Conservation (phyloP, 2,888 invertebrate genomes). For the Chesias legatella region DNA sequence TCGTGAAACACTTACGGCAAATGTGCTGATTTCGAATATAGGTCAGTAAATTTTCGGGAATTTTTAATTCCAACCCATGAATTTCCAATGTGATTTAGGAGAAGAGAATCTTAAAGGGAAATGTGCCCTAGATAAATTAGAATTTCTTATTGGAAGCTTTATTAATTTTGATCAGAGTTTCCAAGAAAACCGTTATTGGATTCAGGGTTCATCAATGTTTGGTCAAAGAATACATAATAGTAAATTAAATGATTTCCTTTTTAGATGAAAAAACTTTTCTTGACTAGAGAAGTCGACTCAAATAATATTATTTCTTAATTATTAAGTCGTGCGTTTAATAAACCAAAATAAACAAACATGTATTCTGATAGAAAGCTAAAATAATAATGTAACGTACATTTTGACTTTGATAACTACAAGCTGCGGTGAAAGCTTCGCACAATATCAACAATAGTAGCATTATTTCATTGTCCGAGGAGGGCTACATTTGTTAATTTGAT, state of each 20-base stretch:
- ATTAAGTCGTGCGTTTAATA: too few species aligned
- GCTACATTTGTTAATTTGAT: constrained; percentile 46
- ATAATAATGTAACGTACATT: constrained; percentile 31
- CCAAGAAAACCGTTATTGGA: constrained; percentile 1
- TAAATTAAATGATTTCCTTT: too few species aligned
- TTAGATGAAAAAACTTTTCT: too few species aligned
- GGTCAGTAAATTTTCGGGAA: constrained; percentile 5
- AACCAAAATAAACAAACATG: too few species aligned
- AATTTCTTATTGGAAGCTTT: constrained; percentile 11
- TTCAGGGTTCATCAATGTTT: not conserved
- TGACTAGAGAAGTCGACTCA: too few species aligned
- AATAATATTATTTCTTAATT: too few species aligned
- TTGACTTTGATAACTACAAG: constrained; percentile 16
- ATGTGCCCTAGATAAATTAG: constrained; percentile 6
- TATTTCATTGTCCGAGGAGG: constrained; percentile 31
- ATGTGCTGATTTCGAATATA: constrained; percentile 7
- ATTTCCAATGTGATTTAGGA: constrained; percentile 6
- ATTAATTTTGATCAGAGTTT: constrained; percentile 7
- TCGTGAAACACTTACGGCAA: constrained; percentile 4
- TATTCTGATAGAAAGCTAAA: too few species aligned
- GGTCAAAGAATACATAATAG: too few species aligned
- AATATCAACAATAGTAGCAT: constrained; percentile 27
- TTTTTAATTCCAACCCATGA: constrained; percentile 17
- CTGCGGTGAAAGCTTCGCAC: constrained; percentile 23
- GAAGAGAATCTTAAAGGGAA: constrained; percentile 12